These are phyloP conservation scores for Periparus ater DNA, from an alignment of 2,797 vertebrate species.

Conservation along the genomic window DNA sequence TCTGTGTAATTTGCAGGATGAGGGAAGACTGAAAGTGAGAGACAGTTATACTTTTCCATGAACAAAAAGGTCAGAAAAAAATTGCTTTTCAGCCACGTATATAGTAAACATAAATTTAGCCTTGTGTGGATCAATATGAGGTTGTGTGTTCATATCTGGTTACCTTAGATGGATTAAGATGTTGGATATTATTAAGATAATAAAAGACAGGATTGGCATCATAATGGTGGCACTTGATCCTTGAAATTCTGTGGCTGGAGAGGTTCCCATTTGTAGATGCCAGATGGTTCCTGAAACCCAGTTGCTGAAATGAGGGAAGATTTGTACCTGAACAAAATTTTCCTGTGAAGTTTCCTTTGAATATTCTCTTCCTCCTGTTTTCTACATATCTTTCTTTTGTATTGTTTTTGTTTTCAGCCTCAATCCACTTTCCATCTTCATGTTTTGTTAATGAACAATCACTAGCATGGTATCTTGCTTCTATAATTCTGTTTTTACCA, in stretches of 20 bases:
- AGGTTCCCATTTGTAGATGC: background rate
- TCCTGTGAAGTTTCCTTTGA: background rate
- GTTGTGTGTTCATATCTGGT: background rate
- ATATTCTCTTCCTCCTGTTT: background rate
- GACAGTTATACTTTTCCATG: background rate
- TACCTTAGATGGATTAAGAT: conserved; percentile 1
- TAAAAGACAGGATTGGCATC: background rate
- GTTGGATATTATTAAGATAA: background rate
- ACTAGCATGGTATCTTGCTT: background rate
- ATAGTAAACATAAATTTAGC: conserved; percentile 6
- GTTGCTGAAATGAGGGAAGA: background rate
- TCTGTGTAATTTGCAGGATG: background rate
- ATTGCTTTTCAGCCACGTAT: background rate
- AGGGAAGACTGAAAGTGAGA: background rate
- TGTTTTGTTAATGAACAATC: background rate
- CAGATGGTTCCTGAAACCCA: background rate
- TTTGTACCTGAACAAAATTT: background rate
- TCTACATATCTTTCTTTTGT: background rate
- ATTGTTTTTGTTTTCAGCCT: background rate
- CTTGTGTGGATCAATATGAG: conserved; percentile 1
- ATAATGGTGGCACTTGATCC: background rate
- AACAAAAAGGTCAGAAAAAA: conserved; percentile 23
- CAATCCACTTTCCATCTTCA: background rate
- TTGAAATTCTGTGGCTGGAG: conserved; percentile 1
- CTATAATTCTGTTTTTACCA: background rate